A percentile compares a stretch with the other conserved stretches of the same genome.
These are phyloP conservation scores for Neodiprion lecontei DNA, from an alignment of 1,140 invertebrate species.

Conservation along the genomic window DNA sequence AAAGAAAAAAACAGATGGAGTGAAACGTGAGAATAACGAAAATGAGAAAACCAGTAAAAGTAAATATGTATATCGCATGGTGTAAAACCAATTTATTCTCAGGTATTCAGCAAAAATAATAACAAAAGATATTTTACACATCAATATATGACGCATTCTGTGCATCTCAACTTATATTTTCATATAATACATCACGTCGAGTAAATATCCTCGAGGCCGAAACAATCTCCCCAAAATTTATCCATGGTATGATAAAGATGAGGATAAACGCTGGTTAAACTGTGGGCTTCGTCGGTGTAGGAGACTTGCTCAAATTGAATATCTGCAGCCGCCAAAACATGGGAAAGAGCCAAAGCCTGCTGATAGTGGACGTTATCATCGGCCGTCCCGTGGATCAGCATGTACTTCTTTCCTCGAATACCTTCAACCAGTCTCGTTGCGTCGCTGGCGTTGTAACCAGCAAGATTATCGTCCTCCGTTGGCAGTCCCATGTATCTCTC, in stretches of 20 bases:
- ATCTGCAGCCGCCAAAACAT: conserved; percentile 66
- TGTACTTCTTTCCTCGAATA: conserved; percentile 65
- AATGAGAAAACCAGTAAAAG: too few species aligned
- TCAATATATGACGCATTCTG: too few species aligned
- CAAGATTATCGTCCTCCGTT: conserved; percentile 62
- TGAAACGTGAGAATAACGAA: too few species aligned
- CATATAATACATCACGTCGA: neutral
- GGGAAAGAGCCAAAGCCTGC: conserved; percentile 70
- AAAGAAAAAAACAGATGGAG: too few species aligned
- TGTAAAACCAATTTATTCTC: too few species aligned
- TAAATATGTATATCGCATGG: too few species aligned
- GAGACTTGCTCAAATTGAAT: conserved; percentile 68
- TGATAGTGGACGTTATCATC: conserved; percentile 77
- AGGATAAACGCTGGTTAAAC: conserved; percentile 57
- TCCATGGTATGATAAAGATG: conserved; percentile 72
- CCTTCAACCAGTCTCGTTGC: conserved; percentile 62
- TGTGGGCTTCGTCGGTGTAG: conserved; percentile 72
- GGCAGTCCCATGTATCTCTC: conserved; percentile 74
- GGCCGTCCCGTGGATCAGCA: conserved; percentile 70
- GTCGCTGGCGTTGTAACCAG: conserved; percentile 64
- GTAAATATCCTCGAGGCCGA: conserved; percentile 36
- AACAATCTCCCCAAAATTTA: conserved; percentile 66
- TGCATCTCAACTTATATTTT: too few species aligned
- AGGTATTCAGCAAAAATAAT: too few species aligned
- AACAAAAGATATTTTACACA: too few species aligned